Base-by-base conservation (phyloP, 2,797 vertebrate genomes). In the Myripristis jacobus region DNA sequence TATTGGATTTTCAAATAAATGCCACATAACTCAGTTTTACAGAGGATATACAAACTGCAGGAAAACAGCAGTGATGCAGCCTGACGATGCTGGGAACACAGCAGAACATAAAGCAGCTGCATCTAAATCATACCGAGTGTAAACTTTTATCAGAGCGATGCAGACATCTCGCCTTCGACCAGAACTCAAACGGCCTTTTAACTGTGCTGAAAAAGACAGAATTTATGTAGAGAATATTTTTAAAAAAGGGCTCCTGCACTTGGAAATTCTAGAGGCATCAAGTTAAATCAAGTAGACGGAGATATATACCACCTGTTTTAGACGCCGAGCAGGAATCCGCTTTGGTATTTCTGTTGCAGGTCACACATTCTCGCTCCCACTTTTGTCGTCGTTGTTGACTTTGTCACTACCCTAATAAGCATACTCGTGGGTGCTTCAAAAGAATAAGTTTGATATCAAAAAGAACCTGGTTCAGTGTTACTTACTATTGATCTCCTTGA, bases 1-100 rank as follows among this genome's bases (percentile, higher is more conserved):
- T 82, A 89, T 25, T 69, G 71, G 65, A 73, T 81, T 90, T 88
- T 85, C 82, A 89, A 87, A 90, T 90, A 92, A 91, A 86, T 84
- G 86, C 67, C 75, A 77, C 80, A 86, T 88, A 88, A 89, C 80
- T 91, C 74, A 78, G 61, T 55, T 69, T 70, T 73, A 63, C 67
- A 31, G 67, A 78, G 61, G 66, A 31, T 62, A 71, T 36, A 54
- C 72, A 69, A 75, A 43, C 44, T 55, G 64, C 75, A 73, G 68
- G 53, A 63, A 80, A 85, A 69, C 77, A 70, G 75, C 63, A 57
- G 66, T 4, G 29, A 68, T 71, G 86, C 77, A 75, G 77, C 76
- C 55, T 69, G 53, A 59, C 66, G 60, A 77, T 59, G 53, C 71
- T 71, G 41, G 15, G 41, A 46, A 60, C 73, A 44, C 63, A 75